Evolutionary conservation across 2,797 vertebrate species (phyloP).

Genomic region (Trichosurus vulpecula): DNA sequence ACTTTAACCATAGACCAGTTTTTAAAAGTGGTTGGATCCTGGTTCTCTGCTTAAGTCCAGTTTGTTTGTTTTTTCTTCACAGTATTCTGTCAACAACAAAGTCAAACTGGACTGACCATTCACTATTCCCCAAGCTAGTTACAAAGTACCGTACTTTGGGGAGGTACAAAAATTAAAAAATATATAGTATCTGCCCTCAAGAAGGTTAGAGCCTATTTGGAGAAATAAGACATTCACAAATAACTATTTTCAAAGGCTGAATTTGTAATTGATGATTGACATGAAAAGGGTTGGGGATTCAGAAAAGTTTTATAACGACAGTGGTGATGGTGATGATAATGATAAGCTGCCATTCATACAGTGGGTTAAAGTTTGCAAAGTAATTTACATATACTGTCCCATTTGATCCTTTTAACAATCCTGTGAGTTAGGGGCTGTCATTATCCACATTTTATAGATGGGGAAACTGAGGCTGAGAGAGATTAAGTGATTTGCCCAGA

Average conservation of each 20-base stretch:
- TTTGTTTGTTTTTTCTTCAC: neutral
- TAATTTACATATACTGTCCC: neutral
- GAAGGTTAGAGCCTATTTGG: neutral
- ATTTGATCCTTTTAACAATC: neutral
- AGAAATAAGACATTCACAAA: neutral
- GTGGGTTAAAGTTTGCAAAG: no score
- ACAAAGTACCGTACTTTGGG: neutral
- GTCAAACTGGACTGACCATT: neutral
- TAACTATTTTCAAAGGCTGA: neutral
- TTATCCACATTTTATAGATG: neutral
- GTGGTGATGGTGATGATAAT: no score
- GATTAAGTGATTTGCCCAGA: constrained; percentile 5
- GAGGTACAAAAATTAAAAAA: neutral
- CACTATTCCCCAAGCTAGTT: neutral
- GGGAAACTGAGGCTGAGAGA: neutral
- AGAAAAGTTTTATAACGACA: neutral
- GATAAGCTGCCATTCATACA: no score
- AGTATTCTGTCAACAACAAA: neutral
- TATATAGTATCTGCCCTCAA: neutral
- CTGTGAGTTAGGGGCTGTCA: neutral
- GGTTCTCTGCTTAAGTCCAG: neutral
- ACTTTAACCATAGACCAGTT: neutral
- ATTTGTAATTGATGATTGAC: neutral
- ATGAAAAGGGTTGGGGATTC: neutral
- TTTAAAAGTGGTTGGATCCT: neutral